phyloP scores from a whole-genome alignment of 2,113 vertebrate species.

The Telmatochromis sp. region DNA sequence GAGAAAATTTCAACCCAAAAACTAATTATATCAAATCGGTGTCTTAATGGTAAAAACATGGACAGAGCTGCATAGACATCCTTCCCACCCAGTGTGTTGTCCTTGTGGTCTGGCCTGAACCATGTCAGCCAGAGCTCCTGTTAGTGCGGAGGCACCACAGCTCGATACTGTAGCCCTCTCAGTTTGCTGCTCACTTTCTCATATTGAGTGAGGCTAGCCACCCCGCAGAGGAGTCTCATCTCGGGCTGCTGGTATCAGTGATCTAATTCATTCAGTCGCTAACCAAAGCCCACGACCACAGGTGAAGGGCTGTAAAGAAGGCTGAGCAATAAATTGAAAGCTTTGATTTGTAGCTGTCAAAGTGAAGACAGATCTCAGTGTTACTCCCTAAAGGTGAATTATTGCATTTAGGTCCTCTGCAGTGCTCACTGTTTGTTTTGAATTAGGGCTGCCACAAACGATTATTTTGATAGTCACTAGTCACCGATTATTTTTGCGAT shows the following conservation, averaged over 20 bases:
- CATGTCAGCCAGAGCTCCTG: not conserved
- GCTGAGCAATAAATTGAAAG: not conserved
- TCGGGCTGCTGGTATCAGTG: not conserved
- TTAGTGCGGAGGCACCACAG: not conserved
- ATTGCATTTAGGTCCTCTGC: not conserved
- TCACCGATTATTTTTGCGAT: no score
- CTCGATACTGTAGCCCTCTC: not conserved
- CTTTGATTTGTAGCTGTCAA: not conserved
- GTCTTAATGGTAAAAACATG: not conserved
- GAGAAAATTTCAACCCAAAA: not conserved
- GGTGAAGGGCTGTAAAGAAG: not conserved
- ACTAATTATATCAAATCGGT: not conserved
- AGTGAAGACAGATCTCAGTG: not conserved
- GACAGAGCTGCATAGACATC: not conserved
- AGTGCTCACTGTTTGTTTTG: not conserved
- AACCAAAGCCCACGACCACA: not conserved
- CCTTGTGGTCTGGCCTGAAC: not conserved
- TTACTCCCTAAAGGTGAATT: not conserved
- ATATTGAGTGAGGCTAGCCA: not conserved
- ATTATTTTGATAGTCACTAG: no score
- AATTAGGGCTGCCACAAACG: not conserved
- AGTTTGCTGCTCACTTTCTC: conserved; percentile 1
- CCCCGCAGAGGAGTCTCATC: not conserved
- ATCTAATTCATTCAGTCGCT: not conserved
- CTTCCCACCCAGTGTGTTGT: not conserved